Evolutionary conservation across 2,888 invertebrate genomes (phyloP), one percentile per base, ranked within the genome.

Genomic region (Hipparchia sbordonii): DNA sequence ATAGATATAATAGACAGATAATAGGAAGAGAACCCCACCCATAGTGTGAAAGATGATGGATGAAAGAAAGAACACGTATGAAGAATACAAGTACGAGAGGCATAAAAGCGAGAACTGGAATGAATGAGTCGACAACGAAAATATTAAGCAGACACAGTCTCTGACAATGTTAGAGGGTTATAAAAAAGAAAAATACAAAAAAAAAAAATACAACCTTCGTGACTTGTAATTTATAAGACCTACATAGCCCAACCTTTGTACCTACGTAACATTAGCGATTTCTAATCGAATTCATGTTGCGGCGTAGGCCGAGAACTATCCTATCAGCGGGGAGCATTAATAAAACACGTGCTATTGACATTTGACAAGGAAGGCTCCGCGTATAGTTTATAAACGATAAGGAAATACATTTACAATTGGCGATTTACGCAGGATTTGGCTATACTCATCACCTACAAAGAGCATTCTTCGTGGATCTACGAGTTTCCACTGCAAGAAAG

Each of bases 261-360:
- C 23, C 23, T 23, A 23, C 51, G 39, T 13, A 69, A 69, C 52
- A 60, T 69, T 60, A 33, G 56, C 61, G 60, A 61, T 60, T 62
- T 70, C 61, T 70, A 61, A 61, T 61, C 61, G 51, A 45, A 52
- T 56, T 46, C 45, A 46, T 63, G 56, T 63, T 46, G 57, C 23
- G 7, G 63, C 10, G 60, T 62, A 33, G 74, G 70, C 45, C 33
- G 23, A 74, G 51, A 59, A 65, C 61, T 72, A 73, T 75, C 73
- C 57, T 69, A 74, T 74, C 61, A 51, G 69, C 69, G 62, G 63
- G 60, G 39, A 73, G 72, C 75, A 75, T 74, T 77, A 77, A 77
- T 77, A 77, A 77, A 77, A 75, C 75, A 77, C 70, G 65, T 56
- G 71, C 63, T 72, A 75, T 77, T 75, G 77, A 77, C 76, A 71